Conservation (phyloP, 2,888 invertebrate genomes). For the Argyresthia albistria region DNA sequence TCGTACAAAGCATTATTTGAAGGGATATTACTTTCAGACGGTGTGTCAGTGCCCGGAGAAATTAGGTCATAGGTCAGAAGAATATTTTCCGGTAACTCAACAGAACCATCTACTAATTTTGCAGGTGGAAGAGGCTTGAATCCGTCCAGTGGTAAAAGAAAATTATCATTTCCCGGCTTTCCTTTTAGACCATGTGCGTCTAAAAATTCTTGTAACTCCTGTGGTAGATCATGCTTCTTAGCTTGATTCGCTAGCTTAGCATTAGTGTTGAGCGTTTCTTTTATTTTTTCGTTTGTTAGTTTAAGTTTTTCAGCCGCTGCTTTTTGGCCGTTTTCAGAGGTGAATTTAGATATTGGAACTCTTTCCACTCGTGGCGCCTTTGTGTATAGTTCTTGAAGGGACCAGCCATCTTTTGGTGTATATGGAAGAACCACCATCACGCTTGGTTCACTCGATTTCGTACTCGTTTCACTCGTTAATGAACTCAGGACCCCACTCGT, state of each 20-base stretch:
- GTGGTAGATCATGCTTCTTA: constrained; percentile 36
- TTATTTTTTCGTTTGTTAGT: constrained; percentile 22
- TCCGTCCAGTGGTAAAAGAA: constrained; percentile 53
- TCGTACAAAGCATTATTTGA: constrained; percentile 47
- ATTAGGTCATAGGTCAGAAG: constrained; percentile 53
- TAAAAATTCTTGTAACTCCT: constrained; percentile 52
- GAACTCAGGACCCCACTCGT: background rate
- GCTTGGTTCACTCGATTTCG: constrained; percentile 41
- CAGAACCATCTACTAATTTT: constrained; percentile 43
- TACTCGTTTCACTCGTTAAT: constrained; percentile 30
- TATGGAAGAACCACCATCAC: constrained; percentile 79
- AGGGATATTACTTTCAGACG: constrained; percentile 22
- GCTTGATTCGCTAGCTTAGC: constrained; percentile 24
- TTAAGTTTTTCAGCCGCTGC: constrained; percentile 8
- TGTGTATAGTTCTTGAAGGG: constrained; percentile 76
- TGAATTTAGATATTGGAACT: constrained; percentile 41
- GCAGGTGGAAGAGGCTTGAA: constrained; percentile 59
- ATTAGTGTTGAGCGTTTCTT: constrained; percentile 28
- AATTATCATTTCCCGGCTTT: constrained; percentile 47
- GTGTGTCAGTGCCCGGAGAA: constrained; percentile 29
- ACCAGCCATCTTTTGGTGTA: constrained; percentile 67
- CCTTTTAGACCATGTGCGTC: constrained; percentile 52
- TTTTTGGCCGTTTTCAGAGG: constrained; percentile 25
- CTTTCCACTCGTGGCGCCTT: constrained; percentile 76
- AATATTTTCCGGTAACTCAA: constrained; percentile 58